A percentile compares a stretch with the other conserved stretches of the same genome.
Conservation (phyloP, 92 coral and sea anemone species). For the Montipora capitata region DNA sequence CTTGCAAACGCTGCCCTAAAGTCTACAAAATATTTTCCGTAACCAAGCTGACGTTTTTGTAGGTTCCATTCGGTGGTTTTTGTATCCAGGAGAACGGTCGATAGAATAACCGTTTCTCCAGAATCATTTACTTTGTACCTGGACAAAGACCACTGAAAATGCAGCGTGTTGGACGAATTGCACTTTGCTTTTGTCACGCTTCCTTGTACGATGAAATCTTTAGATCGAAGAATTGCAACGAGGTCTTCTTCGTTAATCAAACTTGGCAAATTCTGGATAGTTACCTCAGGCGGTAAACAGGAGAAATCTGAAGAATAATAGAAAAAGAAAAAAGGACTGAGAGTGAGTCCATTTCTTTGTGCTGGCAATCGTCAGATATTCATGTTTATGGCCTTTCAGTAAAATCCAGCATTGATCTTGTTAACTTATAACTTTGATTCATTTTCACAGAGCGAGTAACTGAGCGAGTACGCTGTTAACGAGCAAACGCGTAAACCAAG, state of each 20-base stretch:
- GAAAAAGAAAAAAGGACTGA: background rate
- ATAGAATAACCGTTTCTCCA: background rate
- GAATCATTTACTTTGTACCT: background rate
- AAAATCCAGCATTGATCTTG: too few species aligned
- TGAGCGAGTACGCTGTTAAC: too few species aligned
- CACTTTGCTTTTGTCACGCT: constrained; percentile 46
- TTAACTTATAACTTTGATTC: too few species aligned
- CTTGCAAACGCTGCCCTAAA: constrained; percentile 62
- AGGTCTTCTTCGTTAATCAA: background rate
- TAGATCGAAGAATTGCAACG: constrained; percentile 63
- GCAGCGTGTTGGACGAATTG: constrained; percentile 45
- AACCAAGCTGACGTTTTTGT: constrained; percentile 51
- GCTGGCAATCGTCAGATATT: too few species aligned
- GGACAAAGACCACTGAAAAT: constrained; percentile 75
- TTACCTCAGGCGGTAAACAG: constrained; percentile 49
- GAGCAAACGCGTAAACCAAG: too few species aligned
- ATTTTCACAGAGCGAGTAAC: too few species aligned
- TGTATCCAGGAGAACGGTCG: background rate
- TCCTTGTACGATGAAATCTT: constrained; percentile 67
- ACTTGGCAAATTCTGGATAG: constrained; percentile 16
- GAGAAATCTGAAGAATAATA: constrained; percentile 1
- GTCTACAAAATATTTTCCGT: constrained; percentile 68
- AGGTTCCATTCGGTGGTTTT: constrained; percentile 82
- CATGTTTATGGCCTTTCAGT: too few species aligned
- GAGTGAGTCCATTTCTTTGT: too few species aligned